Percentiles rank a stretch among this genome's conserved stretches.
These are phyloP conservation scores for Diabrotica balteata DNA, from an alignment of 2,888 invertebrate species.

Conservation along the genomic window DNA sequence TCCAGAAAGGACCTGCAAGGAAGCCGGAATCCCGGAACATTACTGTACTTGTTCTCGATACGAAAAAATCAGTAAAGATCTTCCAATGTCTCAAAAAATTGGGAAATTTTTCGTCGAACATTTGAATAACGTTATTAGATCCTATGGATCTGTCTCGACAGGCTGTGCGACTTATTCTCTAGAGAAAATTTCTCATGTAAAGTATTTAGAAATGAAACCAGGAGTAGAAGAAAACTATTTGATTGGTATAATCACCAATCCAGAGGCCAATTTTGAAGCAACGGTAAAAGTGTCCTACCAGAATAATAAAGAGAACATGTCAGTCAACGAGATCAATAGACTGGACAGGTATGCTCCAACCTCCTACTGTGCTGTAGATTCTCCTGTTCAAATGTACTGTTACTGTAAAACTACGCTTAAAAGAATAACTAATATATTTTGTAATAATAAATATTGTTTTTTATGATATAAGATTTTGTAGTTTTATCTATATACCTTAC, in stretches of 20 bases:
- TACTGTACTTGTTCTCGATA: slow-evolving; percentile 77
- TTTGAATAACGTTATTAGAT: slow-evolving; percentile 37
- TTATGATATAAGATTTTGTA: slow-evolving; percentile 4
- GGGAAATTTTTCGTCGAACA: slow-evolving; percentile 62
- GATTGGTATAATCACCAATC: slow-evolving; percentile 70
- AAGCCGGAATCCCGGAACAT: slow-evolving; percentile 72
- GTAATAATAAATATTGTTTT: slow-evolving; percentile 42
- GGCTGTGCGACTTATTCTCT: slow-evolving; percentile 47
- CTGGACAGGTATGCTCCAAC: slow-evolving; percentile 63
- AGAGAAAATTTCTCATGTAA: slow-evolving; percentile 45
- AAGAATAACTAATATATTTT: slow-evolving; percentile 37
- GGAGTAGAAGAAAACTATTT: slow-evolving; percentile 62
- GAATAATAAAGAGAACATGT: slow-evolving; percentile 46
- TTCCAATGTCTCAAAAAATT: slow-evolving; percentile 64
- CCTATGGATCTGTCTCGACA: slow-evolving; percentile 29
- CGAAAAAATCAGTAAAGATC: slow-evolving; percentile 61
- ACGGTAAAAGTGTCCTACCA: slow-evolving; percentile 63
- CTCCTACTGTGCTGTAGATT: slow-evolving; percentile 62
- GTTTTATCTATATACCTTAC: too few relatives aligned
- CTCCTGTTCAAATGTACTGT: slow-evolving; percentile 59
- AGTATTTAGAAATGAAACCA: slow-evolving; percentile 38
- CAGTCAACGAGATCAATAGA: slow-evolving; percentile 66
- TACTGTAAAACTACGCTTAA: slow-evolving; percentile 56
- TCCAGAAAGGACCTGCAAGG: slow-evolving; percentile 70
- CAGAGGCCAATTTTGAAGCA: slow-evolving; percentile 74